Percentiles rank a stretch among this genome's conserved stretches.
Evolutionary conservation across 2,113 vertebrate genomes (phyloP).

Genomic region (Pygathrix nemaeus): DNA sequence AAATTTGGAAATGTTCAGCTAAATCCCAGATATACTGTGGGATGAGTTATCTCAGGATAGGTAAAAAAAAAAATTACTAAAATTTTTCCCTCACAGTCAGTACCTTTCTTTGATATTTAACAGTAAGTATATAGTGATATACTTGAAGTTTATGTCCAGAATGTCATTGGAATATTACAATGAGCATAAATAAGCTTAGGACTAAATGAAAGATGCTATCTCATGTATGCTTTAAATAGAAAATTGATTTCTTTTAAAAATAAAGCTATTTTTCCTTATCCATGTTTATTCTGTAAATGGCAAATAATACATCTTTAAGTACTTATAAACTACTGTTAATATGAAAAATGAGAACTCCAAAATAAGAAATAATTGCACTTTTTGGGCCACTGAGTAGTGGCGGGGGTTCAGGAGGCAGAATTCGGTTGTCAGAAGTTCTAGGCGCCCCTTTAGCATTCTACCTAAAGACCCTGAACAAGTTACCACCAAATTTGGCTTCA

Average conservation of each 20-base stretch:
- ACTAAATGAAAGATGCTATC: slow-evolving; percentile 10
- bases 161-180: slow-evolving; percentile 12
- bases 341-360: not conserved
- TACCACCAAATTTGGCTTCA: not conserved
- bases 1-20: slow-evolving; percentile 32
- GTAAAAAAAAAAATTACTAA: not conserved
- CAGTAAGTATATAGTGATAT: not conserved
- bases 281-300: slow-evolving; percentile 28
- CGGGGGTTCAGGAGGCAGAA: not conserved
- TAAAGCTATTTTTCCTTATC: slow-evolving; percentile 65
- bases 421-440: not conserved
- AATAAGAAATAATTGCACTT: not conserved
- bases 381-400: not conserved
- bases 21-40: not conserved
- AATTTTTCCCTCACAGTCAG: not conserved
- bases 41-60: slow-evolving; percentile 63
- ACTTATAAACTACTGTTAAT: slow-evolving; percentile 17
- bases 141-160: slow-evolving; percentile 11
- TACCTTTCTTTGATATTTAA: slow-evolving; percentile 20
- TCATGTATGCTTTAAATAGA: slow-evolving; percentile 26
- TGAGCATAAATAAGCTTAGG: not conserved
- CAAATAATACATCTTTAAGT: slow-evolving; percentile 21
- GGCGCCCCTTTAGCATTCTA: not conserved
- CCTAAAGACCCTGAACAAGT: not conserved
- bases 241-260: slow-evolving; percentile 60